Conservation (phyloP, 2,888 invertebrate genomes). For the Phanerotoma sp. region DNA sequence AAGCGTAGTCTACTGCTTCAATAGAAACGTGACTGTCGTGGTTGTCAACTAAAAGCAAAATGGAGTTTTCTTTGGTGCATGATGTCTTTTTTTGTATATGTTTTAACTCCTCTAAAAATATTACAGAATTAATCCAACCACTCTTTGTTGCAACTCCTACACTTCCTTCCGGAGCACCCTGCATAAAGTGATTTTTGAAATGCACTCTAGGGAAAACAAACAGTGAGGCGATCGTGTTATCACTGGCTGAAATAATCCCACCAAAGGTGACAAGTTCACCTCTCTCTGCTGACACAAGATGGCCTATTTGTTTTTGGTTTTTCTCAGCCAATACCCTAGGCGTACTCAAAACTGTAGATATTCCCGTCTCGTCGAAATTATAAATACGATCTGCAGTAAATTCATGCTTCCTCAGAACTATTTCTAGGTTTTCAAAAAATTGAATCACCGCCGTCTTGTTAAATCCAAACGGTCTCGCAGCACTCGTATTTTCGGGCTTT, state of each 20-base stretch:
- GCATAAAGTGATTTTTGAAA: background rate
- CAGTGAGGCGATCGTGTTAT: background rate
- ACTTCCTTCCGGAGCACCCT: background rate
- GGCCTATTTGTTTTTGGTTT: no score
- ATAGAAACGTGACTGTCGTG: background rate
- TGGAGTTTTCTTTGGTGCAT: conserved; percentile 34
- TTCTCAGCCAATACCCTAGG: no score
- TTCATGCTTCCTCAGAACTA: no score
- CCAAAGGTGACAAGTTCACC: background rate
- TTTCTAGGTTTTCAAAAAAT: no score
- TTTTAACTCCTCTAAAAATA: conserved; percentile 33
- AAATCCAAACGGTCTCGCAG: no score
- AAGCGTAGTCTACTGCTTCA: background rate
- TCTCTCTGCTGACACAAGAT: no score
- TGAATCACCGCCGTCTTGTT: no score
- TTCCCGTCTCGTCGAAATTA: no score
- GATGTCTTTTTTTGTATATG: conserved; percentile 33
- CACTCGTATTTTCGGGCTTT: no score
- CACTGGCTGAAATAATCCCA: background rate
- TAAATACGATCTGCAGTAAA: no score
- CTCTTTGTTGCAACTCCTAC: background rate
- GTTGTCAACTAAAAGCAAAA: conserved; percentile 31
- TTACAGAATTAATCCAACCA: background rate
- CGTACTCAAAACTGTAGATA: no score
- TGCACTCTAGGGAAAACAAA: background rate